phyloP scores from a whole-genome alignment of 2,113 vertebrate genomes.

The Cnemophilus loriae region DNA sequence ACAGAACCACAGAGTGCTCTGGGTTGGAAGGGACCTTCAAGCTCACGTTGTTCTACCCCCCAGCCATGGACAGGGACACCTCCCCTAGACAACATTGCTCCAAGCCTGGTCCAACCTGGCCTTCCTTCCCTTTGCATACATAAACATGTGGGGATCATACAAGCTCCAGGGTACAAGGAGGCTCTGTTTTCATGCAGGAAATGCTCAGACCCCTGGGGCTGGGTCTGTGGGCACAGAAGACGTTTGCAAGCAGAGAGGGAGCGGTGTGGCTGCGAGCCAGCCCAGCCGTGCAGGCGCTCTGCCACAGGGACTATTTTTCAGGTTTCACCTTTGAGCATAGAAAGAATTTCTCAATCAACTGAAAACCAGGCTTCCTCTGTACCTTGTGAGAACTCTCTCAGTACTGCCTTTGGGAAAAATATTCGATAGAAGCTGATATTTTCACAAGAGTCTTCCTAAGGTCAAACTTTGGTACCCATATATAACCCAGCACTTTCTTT shows the following conservation, averaged over 20 bases:
- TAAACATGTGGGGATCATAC: accelerated
- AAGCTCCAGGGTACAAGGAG: neutral
- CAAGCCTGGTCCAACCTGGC: neutral
- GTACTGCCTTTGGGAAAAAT: neutral
- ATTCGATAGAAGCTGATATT: neutral
- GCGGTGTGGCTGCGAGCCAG: accelerated
- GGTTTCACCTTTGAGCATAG: neutral
- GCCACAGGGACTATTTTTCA: accelerated
- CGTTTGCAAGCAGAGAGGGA: neutral
- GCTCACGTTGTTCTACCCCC: neutral
- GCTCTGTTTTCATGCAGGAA: neutral
- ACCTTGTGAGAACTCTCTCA: neutral
- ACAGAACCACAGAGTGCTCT: neutral
- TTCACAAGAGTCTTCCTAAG: neutral
- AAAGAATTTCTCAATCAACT: neutral
- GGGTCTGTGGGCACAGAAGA: neutral
- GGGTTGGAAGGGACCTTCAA: neutral
- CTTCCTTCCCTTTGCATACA: neutral
- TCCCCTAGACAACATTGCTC: neutral
- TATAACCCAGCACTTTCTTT: neutral
- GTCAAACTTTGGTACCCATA: neutral
- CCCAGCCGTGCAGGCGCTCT: accelerated
- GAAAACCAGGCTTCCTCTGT: neutral
- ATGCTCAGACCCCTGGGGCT: accelerated
- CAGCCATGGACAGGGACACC: neutral